Base-by-base conservation (phyloP, 2,888 invertebrate species). In the Microchrysa polita region DNA sequence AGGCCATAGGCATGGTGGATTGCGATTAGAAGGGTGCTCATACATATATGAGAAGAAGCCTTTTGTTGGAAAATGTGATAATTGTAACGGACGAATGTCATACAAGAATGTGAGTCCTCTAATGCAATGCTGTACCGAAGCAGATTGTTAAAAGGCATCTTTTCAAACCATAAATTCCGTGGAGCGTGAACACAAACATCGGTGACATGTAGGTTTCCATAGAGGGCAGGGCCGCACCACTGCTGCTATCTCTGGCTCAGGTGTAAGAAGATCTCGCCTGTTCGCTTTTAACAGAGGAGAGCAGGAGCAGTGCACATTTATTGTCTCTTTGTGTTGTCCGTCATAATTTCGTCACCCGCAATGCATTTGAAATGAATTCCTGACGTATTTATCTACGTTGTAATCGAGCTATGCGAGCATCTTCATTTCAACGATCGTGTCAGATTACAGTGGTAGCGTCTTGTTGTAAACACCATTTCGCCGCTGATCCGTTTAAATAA, bases 11-110 rank as follows among this genome's bases (percentile, higher is more conserved):
- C 12, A 23, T 16, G n/a, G 42, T 10, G 65, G 14, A 5, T 9
- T 20, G 22, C 4, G 65, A 65, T 65, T 65, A 65, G 65, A 65
- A 65, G 65, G 65, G 65, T 12, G 42, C n/a, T n/a, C n/a, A n/a
- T n/a, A n/a, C n/a, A n/a, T n/a, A n/a, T 14, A 9, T 65, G 61
- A 61, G 5, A 40, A n/a, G 61, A 61, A 61, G 61, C 61, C 61
- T 61, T 34, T 61, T 61, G n/a, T 34, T 61, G 34, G 61, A 1
- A 2, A 14, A 61, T 10, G 40, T 61, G 61, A 34, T 40, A 23
- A 61, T 23, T 23, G 23, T 61, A 61, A 61, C 61, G 61, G 61
- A 61, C 23, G 12, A 61, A 18, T 61, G 61, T 61, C 61, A 61
- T 23, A 61, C 16, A 61, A 16, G 42, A 40, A 16, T 12, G 42